phyloP scores from a whole-genome alignment of 2,797 vertebrate species.

The Babyrousa celebensis region DNA sequence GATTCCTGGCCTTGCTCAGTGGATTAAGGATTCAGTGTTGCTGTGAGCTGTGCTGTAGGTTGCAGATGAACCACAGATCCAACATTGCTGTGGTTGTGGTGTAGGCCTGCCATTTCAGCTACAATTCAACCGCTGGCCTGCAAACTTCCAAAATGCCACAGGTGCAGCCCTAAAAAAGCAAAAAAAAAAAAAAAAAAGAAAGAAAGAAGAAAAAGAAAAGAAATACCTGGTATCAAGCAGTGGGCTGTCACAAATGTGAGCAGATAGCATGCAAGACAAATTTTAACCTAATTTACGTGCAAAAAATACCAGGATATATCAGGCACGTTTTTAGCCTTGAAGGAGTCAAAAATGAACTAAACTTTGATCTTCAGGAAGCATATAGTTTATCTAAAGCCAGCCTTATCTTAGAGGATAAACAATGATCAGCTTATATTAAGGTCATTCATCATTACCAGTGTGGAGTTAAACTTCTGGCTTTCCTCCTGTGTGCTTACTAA shows the following conservation, averaged over 20 bases:
- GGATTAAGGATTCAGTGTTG: too few species aligned
- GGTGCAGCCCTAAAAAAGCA: too few species aligned
- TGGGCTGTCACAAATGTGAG: not conserved
- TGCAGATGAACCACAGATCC: too few species aligned
- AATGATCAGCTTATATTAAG: not conserved
- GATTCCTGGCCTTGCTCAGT: too few species aligned
- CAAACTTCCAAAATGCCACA: too few species aligned
- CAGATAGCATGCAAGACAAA: not conserved
- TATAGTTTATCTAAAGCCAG: slow-evolving; percentile 23
- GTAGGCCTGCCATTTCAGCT: too few species aligned
- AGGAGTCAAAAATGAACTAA: slow-evolving; percentile 32
- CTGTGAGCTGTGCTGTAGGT: too few species aligned
- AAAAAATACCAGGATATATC: not conserved
- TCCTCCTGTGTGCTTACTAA: not conserved
- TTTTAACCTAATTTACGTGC: not conserved
- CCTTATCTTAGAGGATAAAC: not conserved
- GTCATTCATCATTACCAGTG: not conserved
- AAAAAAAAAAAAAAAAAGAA: not conserved
- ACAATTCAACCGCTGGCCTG: too few species aligned
- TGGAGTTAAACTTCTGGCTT: slow-evolving; percentile 2
- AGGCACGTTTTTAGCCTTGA: not conserved
- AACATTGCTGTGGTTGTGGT: too few species aligned
- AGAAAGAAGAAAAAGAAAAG: not conserved
- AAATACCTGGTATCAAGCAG: not conserved
- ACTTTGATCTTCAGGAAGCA: not conserved